A percentile compares a stretch with the other conserved stretches of the same genome.
phyloP scores from a whole-genome alignment of 2,113 vertebrate genomes.

The Vidua chalybeata region DNA sequence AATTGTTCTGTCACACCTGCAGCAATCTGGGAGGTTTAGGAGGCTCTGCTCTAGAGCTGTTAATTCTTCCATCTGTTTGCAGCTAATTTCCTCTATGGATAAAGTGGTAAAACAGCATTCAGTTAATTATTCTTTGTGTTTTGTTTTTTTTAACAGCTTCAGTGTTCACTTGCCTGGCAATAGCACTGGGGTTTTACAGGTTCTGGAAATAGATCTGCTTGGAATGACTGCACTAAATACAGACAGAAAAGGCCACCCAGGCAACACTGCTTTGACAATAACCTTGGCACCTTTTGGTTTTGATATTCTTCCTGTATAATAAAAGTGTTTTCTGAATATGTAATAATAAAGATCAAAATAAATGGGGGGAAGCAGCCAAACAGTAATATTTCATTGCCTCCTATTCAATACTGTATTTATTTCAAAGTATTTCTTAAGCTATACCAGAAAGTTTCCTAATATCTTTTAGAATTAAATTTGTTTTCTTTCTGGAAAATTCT shows the following conservation, averaged over 20 bases:
- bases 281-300: background rate
- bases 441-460: background rate
- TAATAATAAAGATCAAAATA: background rate
- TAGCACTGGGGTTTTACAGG: constrained; percentile 89
- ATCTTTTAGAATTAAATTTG: background rate
- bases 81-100: background rate
- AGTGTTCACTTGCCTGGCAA: constrained; percentile 89
- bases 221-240: background rate
- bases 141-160: constrained; percentile 77
- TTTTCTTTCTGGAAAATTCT: background rate
- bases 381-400: background rate
- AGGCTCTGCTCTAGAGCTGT: background rate
- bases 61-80: background rate
- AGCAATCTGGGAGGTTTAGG: background rate
- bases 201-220: constrained; percentile 81
- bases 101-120: background rate
- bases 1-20: background rate
- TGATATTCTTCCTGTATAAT: background rate
- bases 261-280: background rate
- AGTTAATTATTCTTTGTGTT: background rate
- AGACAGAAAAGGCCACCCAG: background rate
- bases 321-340: background rate
- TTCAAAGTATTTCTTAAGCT: background rate
- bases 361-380: background rate
- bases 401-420: background rate